Evolutionary conservation across 2,113 vertebrate species (phyloP), one percentile per base, ranked within the genome.

Genomic region (Solea solea): DNA sequence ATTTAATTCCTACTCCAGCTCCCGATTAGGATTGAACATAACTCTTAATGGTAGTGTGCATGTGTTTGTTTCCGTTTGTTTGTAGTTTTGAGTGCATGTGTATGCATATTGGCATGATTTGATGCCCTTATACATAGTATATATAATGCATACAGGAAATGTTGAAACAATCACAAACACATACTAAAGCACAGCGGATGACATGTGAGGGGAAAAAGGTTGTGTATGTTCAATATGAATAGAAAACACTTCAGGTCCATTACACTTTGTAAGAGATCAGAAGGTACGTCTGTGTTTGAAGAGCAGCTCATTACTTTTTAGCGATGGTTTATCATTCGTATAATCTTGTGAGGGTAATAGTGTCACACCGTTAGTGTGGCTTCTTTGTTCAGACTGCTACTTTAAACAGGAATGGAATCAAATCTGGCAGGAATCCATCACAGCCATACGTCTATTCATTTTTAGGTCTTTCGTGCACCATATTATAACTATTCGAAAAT

Each of bases 1-100:
- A 52, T 73, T 21, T 53, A 11, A 73, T 76, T 83, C 64, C 45
- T 34, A 34, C 72, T 69, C 25, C 42, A 44, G 60, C 52, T 57
- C 27, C 11, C 68, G 68, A 71, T 72, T 61, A 70, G 52, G 28
- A 46, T 34, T 21, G 51, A 69, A 16, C 64, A 57, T 75, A 16
- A 78, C 14, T 78, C 64, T 69, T n/a, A 74, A 63, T 46, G 42
- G 28, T 3, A 8, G 14, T 9, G 1, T 34, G 9, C 5, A 16
- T 41, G 7, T 61, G 15, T 39, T 34, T 34, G 34, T 34, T 34
- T 34, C 3, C 5, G 34, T 34, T 34, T 34, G 34, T 34, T 34
- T 34, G 34, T 34, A 34, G 3, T 34, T 34, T 3, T 34, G 34
- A 34, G 60, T 51, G 9, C 64, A 42, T 74, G 28, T 56, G 11